Evolutionary conservation across 1,140 invertebrate genomes (phyloP), one percentile per base, ranked within the genome.

Genomic region (Drosophila littoralis): DNA sequence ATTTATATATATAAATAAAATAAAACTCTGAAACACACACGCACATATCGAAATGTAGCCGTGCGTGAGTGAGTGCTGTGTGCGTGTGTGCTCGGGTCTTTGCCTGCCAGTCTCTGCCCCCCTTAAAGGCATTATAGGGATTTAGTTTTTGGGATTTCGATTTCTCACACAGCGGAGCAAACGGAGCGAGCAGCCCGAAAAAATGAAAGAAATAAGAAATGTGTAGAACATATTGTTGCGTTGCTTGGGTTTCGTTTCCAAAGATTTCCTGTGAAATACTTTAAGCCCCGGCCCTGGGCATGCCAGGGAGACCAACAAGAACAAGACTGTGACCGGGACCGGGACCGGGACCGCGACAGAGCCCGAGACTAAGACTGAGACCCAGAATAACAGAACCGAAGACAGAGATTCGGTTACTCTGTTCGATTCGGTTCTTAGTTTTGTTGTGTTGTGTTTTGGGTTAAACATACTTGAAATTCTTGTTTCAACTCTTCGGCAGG

Each of bases 181-280:
- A 55, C 74, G 60, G 13, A 55, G 35, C 50, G 74, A 67, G 52
- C 45, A 45, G 17, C 17, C 43, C 36, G 17, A 22, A 45, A 33
- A 17, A 32, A 50, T 13, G 45, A 59, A 54, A 57, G 59, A 68
- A 45, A 54, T 67, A 71, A 83, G 83, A 89, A 89, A 89, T 90
- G 84, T 89, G 84, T 89, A 89, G 85, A 89, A 89, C 84, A 89
- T 89, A 89, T 89, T 89, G 84, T 89, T 88, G 80, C 77, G 84
- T 89, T 88, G 80, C 77, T 76, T 57, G 75, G 78, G 75, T 70
- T 73, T 79, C 72, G 65, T 82, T 88, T 83, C 86, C 85, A 64
- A 90, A 90, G 86, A 90, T 90, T 90, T 90, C 86, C 86, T 90
- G 86, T 90, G 86, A 90, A 90, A 90, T 90, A 90, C 86, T 90